Evolutionary conservation across 2,888 invertebrate species (phyloP).

Genomic region (Pterostichus madidus): DNA sequence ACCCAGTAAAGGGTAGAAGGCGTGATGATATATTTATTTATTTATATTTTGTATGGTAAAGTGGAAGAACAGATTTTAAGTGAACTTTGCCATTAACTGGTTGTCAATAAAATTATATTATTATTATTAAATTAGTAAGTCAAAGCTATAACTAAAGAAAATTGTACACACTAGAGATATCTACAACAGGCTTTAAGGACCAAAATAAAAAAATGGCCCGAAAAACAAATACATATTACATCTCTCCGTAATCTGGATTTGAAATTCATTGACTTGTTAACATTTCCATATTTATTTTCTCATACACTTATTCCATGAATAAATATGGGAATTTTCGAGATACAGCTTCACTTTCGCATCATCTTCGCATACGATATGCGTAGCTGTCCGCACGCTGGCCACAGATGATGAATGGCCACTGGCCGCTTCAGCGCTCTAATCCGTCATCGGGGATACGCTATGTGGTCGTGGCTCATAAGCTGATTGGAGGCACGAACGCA

Average conservation of each 20-base stretch:
- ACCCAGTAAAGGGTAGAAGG: too few relatives aligned
- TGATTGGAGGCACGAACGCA: too few relatives aligned
- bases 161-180: too few relatives aligned
- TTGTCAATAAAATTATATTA: too few relatives aligned
- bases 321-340: conserved; percentile 16
- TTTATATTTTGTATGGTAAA: too few relatives aligned
- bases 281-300: conserved; percentile 36
- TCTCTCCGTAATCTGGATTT: conserved; percentile 1
- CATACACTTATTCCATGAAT: conserved; percentile 14
- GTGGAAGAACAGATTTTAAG: too few relatives aligned
- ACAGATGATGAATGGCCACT: conserved; percentile 27
- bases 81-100: too few relatives aligned
- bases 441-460: conserved; percentile 6
- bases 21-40: too few relatives aligned
- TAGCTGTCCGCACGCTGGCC: conserved; percentile 16
- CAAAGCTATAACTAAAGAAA: too few relatives aligned
- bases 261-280: conserved; percentile 10
- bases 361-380: conserved; percentile 35
- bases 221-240: conserved; percentile 4
- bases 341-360: conserved; percentile 25
- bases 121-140: too few relatives aligned
- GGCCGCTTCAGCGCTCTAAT: conserved; percentile 10
- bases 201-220: not conserved
- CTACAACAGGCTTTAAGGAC: too few relatives aligned
- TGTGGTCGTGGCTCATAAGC: too few relatives aligned